Conservation (phyloP, 2,113 vertebrate species). For the Stictonetta naevosa region DNA sequence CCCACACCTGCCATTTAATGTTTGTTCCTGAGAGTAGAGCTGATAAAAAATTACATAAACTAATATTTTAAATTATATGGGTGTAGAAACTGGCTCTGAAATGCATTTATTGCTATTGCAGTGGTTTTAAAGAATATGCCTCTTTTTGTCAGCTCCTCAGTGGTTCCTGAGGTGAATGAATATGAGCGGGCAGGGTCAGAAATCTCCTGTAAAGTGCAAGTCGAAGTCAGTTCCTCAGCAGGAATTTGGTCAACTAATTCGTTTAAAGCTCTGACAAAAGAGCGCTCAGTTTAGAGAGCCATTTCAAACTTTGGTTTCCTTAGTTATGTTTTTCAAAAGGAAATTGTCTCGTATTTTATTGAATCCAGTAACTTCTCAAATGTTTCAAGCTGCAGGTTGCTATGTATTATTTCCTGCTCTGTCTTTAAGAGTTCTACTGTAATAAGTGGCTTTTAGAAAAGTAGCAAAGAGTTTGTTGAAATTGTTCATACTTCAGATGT, state of each 20-base stretch:
- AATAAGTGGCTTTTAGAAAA: neutral
- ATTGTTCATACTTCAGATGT: neutral
- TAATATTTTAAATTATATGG: neutral
- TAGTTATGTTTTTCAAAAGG: neutral
- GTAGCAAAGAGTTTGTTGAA: neutral
- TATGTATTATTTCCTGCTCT: neutral
- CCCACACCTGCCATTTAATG: neutral
- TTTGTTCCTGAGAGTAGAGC: neutral
- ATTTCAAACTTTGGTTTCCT: neutral
- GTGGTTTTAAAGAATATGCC: neutral
- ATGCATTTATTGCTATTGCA: neutral
- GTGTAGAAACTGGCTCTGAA: neutral
- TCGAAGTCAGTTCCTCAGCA: neutral
- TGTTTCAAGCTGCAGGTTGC: neutral
- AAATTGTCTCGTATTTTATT: neutral
- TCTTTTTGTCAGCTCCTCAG: neutral
- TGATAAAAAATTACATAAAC: neutral
- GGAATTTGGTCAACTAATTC: neutral
- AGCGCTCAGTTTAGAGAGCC: neutral
- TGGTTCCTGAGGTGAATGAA: neutral
- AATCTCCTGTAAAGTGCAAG: neutral
- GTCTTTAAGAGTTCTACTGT: neutral
- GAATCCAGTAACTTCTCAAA: neutral
- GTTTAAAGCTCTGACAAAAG: neutral
- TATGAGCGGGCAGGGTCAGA: neutral